A percentile compares a stretch with the other conserved stretches of the same genome.
Conservation (phyloP, 2,888 invertebrate species). For the Lagria hirta region DNA sequence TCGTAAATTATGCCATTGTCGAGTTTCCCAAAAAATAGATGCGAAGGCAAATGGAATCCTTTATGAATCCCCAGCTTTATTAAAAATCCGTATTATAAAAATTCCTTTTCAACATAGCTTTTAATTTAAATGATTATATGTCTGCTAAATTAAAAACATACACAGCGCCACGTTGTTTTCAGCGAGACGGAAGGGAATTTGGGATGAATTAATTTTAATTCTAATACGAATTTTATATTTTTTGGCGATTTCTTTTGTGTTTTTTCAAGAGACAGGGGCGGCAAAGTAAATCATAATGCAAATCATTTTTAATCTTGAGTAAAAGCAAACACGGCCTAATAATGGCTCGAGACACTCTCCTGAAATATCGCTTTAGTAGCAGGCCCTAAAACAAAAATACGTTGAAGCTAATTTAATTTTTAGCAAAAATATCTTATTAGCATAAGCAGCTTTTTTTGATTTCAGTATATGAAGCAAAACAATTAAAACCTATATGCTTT, state of each 20-base stretch:
- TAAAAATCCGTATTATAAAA: too few relatives aligned
- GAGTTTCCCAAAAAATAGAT: too few relatives aligned
- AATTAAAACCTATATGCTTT: too few relatives aligned
- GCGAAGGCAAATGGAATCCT: too few relatives aligned
- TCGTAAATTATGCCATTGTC: too few relatives aligned
- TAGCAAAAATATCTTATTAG: too few relatives aligned
- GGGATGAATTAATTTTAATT: constrained; percentile 44
- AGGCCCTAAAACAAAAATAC: too few relatives aligned
- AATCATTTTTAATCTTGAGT: constrained; percentile 47
- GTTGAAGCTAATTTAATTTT: too few relatives aligned
- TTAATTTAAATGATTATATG: constrained; percentile 38
- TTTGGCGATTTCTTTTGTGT: constrained; percentile 40
- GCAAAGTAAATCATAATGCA: constrained; percentile 45
- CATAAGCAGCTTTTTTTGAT: too few relatives aligned
- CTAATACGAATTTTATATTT: constrained; percentile 42
- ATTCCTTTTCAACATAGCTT: constrained; percentile 35
- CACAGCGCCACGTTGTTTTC: constrained; percentile 35
- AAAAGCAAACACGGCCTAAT: constrained; percentile 46
- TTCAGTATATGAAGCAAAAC: too few relatives aligned
- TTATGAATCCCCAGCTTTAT: too few relatives aligned
- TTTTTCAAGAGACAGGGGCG: constrained; percentile 35
- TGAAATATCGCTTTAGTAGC: too few relatives aligned
- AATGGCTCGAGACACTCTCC: constrained; percentile 32
- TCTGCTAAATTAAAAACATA: constrained; percentile 40
- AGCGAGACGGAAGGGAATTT: constrained; percentile 16